Percentiles rank a stretch among this genome's conserved stretches.
These are phyloP conservation scores for Premnoplex brunnescens DNA, from an alignment of 2,797 vertebrate species.

Conservation along the genomic window DNA sequence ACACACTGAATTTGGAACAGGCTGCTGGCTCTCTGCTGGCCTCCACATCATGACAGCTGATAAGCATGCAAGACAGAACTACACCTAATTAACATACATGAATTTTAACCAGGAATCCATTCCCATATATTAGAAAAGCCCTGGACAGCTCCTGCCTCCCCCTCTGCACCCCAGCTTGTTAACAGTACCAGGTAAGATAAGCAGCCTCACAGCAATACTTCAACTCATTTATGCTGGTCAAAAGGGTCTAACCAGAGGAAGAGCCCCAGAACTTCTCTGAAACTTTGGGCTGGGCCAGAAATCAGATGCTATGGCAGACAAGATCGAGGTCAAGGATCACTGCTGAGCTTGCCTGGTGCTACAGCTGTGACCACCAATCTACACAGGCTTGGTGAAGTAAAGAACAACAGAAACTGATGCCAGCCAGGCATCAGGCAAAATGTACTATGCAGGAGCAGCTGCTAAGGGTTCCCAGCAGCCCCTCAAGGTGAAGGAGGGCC, in stretches of 20 bases:
- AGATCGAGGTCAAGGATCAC: not conserved
- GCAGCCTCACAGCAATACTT: not conserved
- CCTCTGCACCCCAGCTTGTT: no score
- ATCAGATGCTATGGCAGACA: not conserved
- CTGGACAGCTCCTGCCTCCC: not conserved
- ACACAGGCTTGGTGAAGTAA: fast-evolving
- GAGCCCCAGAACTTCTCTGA: not conserved
- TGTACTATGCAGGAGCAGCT: not conserved
- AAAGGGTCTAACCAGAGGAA: not conserved
- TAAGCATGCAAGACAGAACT: not conserved
- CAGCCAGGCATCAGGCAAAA: not conserved
- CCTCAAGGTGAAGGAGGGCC: not conserved
- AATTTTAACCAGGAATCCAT: not conserved
- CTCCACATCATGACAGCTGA: not conserved
- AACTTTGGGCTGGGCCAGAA: not conserved
- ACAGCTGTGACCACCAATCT: not conserved
- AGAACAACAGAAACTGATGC: fast-evolving
- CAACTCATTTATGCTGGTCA: not conserved
- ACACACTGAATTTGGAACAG: not conserved
- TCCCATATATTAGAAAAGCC: not conserved
- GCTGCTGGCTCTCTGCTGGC: not conserved
- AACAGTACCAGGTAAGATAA: not conserved
- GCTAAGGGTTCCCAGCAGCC: not conserved
- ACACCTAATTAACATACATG: not conserved
- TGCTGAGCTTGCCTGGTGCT: not conserved